Base-by-base conservation (phyloP, 2,113 vertebrate species). In the Epinephelus moara region DNA sequence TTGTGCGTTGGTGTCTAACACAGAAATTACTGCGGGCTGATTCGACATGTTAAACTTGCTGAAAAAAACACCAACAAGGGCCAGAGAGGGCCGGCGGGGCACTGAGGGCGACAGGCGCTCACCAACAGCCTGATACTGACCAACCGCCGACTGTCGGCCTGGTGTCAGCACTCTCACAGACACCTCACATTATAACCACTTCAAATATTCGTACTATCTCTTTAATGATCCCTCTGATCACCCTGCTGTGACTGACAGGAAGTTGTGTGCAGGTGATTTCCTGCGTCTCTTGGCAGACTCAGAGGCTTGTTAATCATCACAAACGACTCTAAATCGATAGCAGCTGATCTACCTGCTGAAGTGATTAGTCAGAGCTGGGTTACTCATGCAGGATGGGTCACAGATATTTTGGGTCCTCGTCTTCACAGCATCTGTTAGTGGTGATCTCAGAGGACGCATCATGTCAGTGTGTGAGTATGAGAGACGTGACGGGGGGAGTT, bases 331-430 rank as follows among this genome's bases (percentile, higher is more conserved):
- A n/a, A 49, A 60, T 84, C 63, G n/a, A 30, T 52, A 49, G 21
- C 21, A n/a, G 9, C 40, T 81, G 55, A 1, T 61, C 33, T 23
- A 62, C 53, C 19, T 21, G 23, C 11, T 53, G 4, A 13, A 57
- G 37, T 40, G 71, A 73, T 87, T 25, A 80, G 37, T 85, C 75
- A 79, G 23, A 25, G 78, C 64, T 37, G 42, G 17, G 50, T 62
- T 45, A 62, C 49, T 87, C 75, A 45, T 53, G 59, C 73, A 19
- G 3, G 19, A 37, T 1, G 19, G 75, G 52, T 55, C 62, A 68
- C 19, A n/a, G 67, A 37, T 73, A 33, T 59, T 77, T 63, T 37
- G 2, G n/a, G 50, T 18, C 18, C 14, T 25, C 14, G 1, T 61
- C 47, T 18, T 68, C 33, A 40, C 72, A 12, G 70, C 0, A 25